Conservation (phyloP, 1,140 invertebrate genomes). For the Ditylenchus dipsaci region DNA sequence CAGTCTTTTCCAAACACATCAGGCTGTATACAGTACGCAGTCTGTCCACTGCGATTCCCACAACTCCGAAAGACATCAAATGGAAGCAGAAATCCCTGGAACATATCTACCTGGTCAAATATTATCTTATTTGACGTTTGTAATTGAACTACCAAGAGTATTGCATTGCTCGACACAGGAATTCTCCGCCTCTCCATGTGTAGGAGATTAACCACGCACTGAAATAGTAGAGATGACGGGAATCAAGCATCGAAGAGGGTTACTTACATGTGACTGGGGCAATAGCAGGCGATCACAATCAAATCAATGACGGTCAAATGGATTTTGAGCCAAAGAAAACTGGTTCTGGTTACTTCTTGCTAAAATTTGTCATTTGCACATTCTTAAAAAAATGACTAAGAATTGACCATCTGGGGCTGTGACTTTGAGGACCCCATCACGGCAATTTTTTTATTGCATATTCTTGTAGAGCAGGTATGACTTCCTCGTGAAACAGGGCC, state of each 20-base stretch:
- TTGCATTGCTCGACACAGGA: conserved; percentile 41
- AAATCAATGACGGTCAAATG: conserved; percentile 45
- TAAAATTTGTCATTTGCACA: too few relatives aligned
- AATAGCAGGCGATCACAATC: conserved; percentile 39
- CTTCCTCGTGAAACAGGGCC: too few relatives aligned
- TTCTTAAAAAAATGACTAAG: too few relatives aligned
- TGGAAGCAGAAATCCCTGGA: conserved; percentile 48
- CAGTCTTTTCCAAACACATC: conserved; percentile 42
- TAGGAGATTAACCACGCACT: conserved; percentile 38
- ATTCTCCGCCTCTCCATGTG: conserved; percentile 43
- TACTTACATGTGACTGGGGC: conserved; percentile 39
- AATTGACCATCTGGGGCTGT: too few relatives aligned
- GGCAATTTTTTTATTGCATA: too few relatives aligned
- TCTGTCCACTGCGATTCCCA: conserved; percentile 44
- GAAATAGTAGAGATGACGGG: too few relatives aligned
- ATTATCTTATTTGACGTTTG: too few relatives aligned
- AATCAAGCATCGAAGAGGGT: too few relatives aligned
- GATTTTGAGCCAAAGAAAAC: conserved; percentile 44
- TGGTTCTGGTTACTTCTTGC: conserved; percentile 43
- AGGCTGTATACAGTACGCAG: conserved; percentile 45
- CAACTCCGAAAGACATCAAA: conserved; percentile 45
- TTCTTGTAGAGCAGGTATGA: too few relatives aligned
- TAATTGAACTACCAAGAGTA: conserved; percentile 48
- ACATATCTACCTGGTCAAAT: too few relatives aligned
- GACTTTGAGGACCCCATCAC: too few relatives aligned